Conservation (phyloP, 1,140 invertebrate genomes). For the Papilio polytes region DNA sequence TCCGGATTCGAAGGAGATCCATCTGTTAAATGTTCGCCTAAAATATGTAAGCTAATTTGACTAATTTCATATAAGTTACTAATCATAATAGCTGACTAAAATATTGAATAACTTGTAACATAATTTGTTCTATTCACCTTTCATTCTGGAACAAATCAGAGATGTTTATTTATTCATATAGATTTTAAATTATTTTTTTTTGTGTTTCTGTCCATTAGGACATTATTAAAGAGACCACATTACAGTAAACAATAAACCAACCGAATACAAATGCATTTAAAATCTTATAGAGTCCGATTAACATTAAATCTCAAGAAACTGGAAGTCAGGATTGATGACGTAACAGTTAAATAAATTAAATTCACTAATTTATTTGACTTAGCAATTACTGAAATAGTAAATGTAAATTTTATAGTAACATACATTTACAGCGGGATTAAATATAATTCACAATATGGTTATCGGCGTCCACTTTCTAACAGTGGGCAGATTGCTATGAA, state of each 20-base stretch:
- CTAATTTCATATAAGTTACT: conserved; percentile 42
- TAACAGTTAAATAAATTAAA: background rate
- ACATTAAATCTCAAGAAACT: no score
- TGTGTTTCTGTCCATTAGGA: no score
- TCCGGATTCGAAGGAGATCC: conserved; percentile 91
- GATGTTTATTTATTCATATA: no score
- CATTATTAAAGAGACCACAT: no score
- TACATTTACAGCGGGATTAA: background rate
- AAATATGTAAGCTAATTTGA: conserved; percentile 87
- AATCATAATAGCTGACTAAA: background rate
- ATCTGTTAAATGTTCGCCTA: conserved; percentile 88
- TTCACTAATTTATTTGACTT: background rate
- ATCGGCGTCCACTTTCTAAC: background rate
- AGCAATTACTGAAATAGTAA: background rate
- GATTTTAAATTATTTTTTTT: no score
- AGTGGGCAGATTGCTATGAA: background rate
- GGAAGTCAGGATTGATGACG: no score
- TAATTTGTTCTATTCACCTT: background rate
- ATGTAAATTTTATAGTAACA: background rate
- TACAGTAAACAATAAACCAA: no score
- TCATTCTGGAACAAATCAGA: background rate
- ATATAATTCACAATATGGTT: background rate
- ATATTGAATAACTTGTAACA: background rate
- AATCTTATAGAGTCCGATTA: no score
- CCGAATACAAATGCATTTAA: no score